Base-by-base conservation (phyloP, 1,140 invertebrate species). In the Drosophila ercepeae region DNA sequence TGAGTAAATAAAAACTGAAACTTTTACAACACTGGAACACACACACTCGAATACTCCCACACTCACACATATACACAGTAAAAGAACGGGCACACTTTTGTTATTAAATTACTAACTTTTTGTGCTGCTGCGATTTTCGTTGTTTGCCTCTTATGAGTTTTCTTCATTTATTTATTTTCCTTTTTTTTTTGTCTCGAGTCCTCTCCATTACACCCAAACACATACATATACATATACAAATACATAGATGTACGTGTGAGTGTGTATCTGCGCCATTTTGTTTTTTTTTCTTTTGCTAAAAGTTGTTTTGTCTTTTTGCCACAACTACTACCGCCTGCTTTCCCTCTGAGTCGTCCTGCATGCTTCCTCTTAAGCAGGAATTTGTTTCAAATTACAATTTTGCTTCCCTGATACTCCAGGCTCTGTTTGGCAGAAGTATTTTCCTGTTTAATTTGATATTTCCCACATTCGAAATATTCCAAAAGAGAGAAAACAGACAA, bases 91-190 rank as follows among this genome's bases (percentile, higher is more conserved):
- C 68, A 48, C 50, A 54, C 44, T 52, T 67, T 39, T 32, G 46
- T 72, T 61, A 75, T 86, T 75, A 79, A 86, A 75, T 84, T 84
- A 86, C 76, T 72, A 86, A 84, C 81, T 74, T 84, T 86, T 79
- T 58, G 39, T 42, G 16, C 16, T 51, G 23, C 55, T 41, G 57
- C 57, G 42, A 64, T 49, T 49, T 64, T 61, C 42, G 70, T 83
- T 83, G 57, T 78, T 70, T 83, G 64, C 50, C 48, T 52, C 23
- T 57, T 51, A 70, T 83, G 55, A 70, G 53, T 67, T 82, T 67
- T 68, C 42, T 55, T 58, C 52, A 54, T 58, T 6, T 53, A 25
- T 61, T 39, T 48, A 19, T 57, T 41, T 19, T 18, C n/a, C n/a
- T 45, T 29, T 13, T 25, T 32, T 50, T 25, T 50, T 29, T 32